These are phyloP conservation scores for Heliothis subflexa DNA, from an alignment of 1,140 invertebrate species.

Conservation along the genomic window DNA sequence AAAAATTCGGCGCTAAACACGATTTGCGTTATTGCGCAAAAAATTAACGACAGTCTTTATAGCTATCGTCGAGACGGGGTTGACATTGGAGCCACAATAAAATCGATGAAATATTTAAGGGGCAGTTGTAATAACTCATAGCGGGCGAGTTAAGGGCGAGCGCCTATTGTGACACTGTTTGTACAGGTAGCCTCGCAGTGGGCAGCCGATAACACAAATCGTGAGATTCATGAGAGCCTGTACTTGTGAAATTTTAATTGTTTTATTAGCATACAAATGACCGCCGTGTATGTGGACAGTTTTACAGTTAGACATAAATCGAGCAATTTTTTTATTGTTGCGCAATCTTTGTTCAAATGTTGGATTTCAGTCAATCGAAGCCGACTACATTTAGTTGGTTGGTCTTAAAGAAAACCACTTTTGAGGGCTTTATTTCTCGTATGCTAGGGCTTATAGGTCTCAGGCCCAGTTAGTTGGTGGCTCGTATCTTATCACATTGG, in stretches of 20 bases:
- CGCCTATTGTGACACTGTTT: conserved; percentile 71
- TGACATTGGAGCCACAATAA: conserved; percentile 85
- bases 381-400: too few relatives aligned
- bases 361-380: too few relatives aligned
- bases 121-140: conserved; percentile 77
- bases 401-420: too few relatives aligned
- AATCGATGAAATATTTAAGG: conserved; percentile 85
- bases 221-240: conserved; percentile 29
- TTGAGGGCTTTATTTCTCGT: too few relatives aligned
- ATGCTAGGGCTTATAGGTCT: too few relatives aligned
- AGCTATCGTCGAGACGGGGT: conserved; percentile 76
- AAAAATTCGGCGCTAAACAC: conserved; percentile 66
- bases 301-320: conserved; percentile 1
- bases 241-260: conserved; percentile 55
- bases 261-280: conserved; percentile 52
- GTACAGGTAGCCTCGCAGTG: conserved; percentile 77
- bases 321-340: background rate
- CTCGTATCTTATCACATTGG: too few relatives aligned
- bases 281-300: conserved; percentile 10
- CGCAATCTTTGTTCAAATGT: background rate
- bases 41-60: conserved; percentile 75
- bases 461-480: too few relatives aligned
- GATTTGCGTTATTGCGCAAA: conserved; percentile 67
- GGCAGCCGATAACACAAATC: conserved; percentile 50
- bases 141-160: conserved; percentile 57